Conservation (phyloP, 2,797 vertebrate genomes). For the Diceros bicornis region DNA sequence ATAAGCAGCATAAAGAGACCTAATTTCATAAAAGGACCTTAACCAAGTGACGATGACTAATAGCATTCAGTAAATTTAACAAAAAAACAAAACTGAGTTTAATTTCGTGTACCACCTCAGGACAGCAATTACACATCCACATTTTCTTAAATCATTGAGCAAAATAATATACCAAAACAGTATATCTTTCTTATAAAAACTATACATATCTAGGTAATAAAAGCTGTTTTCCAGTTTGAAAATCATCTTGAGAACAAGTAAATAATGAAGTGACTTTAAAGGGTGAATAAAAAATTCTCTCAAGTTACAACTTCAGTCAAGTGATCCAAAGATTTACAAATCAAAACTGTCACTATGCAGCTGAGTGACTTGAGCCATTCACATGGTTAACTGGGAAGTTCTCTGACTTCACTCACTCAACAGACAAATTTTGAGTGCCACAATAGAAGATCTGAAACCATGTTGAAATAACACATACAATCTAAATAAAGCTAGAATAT, state of each 20-base stretch:
- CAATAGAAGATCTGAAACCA: conserved; percentile 23
- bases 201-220: not conserved
- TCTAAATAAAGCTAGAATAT: not conserved
- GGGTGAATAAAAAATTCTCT: not conserved
- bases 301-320: not conserved
- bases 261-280: not conserved
- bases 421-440: not conserved
- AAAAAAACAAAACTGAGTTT: not conserved
- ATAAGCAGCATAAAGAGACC: not conserved
- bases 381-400: not conserved
- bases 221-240: not conserved
- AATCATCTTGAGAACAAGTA: conserved; percentile 30
- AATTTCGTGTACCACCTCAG: not conserved
- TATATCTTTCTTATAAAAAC: not conserved
- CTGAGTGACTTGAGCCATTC: not conserved
- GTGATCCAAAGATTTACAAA: not conserved
- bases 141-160: conserved; percentile 21
- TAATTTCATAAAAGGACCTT: not conserved
- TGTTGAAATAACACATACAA: not conserved
- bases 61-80: not conserved
- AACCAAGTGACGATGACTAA: not conserved
- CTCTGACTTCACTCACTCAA: not conserved
- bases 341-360: not conserved
- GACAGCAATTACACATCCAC: not conserved
- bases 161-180: not conserved